Evolutionary conservation across 2,888 invertebrate species (phyloP), one percentile per base, ranked within the genome.

Genomic region (Strigamia transsilvanica): DNA sequence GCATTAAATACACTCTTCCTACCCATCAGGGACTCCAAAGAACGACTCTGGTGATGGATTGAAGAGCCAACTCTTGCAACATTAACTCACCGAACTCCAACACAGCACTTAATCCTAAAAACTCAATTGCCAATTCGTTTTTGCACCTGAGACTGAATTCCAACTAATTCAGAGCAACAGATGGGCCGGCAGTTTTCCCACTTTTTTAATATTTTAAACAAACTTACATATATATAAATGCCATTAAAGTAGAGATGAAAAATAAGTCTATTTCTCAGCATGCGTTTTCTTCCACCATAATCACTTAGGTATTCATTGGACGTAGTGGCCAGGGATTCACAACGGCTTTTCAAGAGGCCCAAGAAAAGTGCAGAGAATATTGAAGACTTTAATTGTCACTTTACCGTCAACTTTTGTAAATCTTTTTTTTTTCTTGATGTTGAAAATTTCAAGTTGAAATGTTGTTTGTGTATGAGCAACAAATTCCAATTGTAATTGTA

Each of bases 61-160:
- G 66, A 66, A 66, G 66, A 66, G 66, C 66, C 27, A 66, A 66
- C 66, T 66, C 66, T 66, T 66, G 66, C 66, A 66, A 66, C 66
- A 66, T 66, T 66, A 66, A 32, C 32, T 66, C 66, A 66, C 66
- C 66, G 27, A 9, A 66, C 66, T 66, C 15, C 66, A 27, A 66
- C 27, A 66, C 66, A 12, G 66, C 66, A 66, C 27, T 66, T 66
- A 66, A 66, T 66, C 66, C 32, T 23, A 66, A 32, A 27, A 66
- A 23, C 66, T 66, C 66, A 66, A 66, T 66, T 66, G 66, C 27
- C 23, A 66, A 66, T 66, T 27, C 66, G 15, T 6, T 27, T 66
- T 66, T 66, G 66, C 66, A 66, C 66, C 66, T 66, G 66, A 66
- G 9, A 10, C 66, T 32, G 27, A 2, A 27, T 27, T n/a, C 15